Evolutionary conservation across 2,113 vertebrate species (phyloP), one percentile per base, ranked within the genome.

Genomic region (Parotia lawesii): DNA sequence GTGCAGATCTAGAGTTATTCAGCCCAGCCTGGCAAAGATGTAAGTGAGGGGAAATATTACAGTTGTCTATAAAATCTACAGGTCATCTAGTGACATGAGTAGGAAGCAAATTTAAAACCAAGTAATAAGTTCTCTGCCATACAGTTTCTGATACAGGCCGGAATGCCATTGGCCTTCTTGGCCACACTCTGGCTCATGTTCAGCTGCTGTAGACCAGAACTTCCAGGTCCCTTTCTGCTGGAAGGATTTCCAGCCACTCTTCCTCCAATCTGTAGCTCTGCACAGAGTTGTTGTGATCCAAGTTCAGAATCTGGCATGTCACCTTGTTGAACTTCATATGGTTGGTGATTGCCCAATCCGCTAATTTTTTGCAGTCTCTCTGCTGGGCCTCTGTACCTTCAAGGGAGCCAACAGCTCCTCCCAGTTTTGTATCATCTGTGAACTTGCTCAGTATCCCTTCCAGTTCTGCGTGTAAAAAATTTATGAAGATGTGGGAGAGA

Each of bases 31-130:
- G 15, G 24, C 14, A 70, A 78, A 82, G 18, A 35, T 44, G 9
- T 31, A 57, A 62, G 7, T 10, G 3, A 74, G 2, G 19, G 9
- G 4, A 77, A 77, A 29, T 64, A 67, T 8, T 27, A 50, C 33
- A 65, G 22, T 10, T 75, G 25, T 33, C 12, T 58, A 22, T 31
- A 62, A 83, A 85, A 83, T 45, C 48, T 45, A 25, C 20, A 4
- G 11, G 8, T 4, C 0, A 0, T 76, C 10, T 31, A 27, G 7
- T 58, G 28, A 86, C 83, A 80, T 33, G 6, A 69, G 4, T n/a
- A 22, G 5, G 22, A 37, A 87, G 15, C 8, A 76, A 58, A 27
- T 54, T 60, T 37, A 82, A 82, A 85, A 71, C 5, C 7, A 62
- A 66, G 18, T 33, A 60, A 13, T 9, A 50, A 29, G 5, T 72